Percentiles rank a stretch among this genome's conserved stretches.
These are phyloP conservation scores for Caenorhabditis panamensis DNA, from an alignment of 2,888 invertebrate genomes.

Conservation along the genomic window DNA sequence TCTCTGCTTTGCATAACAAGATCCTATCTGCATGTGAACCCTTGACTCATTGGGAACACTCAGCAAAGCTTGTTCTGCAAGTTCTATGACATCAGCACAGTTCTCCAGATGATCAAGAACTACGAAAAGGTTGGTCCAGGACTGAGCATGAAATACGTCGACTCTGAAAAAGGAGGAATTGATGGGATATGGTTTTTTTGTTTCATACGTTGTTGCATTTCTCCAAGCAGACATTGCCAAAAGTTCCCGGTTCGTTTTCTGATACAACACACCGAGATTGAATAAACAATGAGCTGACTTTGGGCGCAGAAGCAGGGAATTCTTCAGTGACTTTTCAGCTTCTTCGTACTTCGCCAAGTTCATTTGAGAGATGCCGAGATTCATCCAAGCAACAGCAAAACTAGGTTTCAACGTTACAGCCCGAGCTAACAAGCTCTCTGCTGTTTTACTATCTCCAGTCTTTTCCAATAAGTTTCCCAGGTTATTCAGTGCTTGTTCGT, in stretches of 20 bases:
- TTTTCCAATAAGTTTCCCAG: slow-evolving; percentile 87
- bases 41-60: slow-evolving; percentile 88
- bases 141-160: slow-evolving; percentile 88
- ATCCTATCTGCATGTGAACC: slow-evolving; percentile 91
- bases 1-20: slow-evolving; percentile 90
- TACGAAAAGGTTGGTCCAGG: slow-evolving; percentile 94
- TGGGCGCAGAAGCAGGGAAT: slow-evolving; percentile 87
- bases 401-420: slow-evolving; percentile 84
- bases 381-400: slow-evolving; percentile 98
- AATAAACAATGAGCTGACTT: slow-evolving; percentile 94
- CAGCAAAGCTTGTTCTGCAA: slow-evolving; percentile 87
- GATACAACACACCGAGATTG: slow-evolving; percentile 94
- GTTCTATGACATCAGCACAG: slow-evolving; percentile 86
- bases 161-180: too few species aligned
- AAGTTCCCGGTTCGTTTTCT: slow-evolving; percentile 87
- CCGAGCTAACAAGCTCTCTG: slow-evolving; percentile 56
- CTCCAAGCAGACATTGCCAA: slow-evolving; percentile 90
- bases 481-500: slow-evolving; percentile 95
- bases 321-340: slow-evolving; percentile 89
- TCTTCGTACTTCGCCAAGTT: slow-evolving; percentile 84
- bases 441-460: slow-evolving; percentile 60
- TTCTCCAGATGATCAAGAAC: slow-evolving; percentile 84
- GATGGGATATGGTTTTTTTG: too few species aligned
- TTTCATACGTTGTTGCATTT: slow-evolving; percentile 87
- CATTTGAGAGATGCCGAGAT: slow-evolving; percentile 93